Evolutionary conservation across 30 jellyfish, hydroid and myxozoan genomes (phyloP).

Genomic region (Aurelia aurita complex sp. Pacific): DNA sequence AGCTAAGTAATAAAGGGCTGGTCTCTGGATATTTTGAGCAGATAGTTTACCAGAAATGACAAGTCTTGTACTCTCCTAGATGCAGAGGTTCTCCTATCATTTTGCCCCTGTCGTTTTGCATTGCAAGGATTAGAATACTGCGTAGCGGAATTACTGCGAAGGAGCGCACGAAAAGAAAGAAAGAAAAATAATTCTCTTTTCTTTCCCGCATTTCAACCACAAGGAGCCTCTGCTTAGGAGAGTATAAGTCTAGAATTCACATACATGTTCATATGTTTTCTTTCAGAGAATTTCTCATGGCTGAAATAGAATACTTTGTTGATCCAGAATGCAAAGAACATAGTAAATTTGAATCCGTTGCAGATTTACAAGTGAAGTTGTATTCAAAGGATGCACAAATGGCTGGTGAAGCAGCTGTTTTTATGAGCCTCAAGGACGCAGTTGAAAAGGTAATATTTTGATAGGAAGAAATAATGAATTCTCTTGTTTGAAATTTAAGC

Average conservation of each 20-base stretch:
- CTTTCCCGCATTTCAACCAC: not conserved
- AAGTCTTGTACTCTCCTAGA: no score
- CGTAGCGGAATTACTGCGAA: no score
- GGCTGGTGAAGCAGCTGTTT: conserved; percentile 92
- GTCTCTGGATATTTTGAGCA: not conserved
- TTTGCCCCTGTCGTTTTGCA: no score
- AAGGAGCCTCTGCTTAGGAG: no score
- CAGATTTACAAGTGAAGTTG: conserved; percentile 70
- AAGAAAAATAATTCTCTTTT: not conserved
- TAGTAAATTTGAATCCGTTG: conserved; percentile 81
- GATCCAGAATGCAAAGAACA: conserved; percentile 96
- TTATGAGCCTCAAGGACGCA: conserved; percentile 80
- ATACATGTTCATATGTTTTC: not conserved
- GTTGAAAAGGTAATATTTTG: conserved; percentile 64
- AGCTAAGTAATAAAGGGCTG: no score
- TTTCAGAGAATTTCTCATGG: conserved; percentile 96
- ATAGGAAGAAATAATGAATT: no score
- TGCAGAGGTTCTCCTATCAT: no score
- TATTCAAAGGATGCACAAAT: conserved; percentile 84
- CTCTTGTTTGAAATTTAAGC: no score
- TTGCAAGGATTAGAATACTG: no score
- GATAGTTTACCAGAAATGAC: not conserved
- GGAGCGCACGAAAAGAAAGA: no score
- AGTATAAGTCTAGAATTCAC: not conserved
- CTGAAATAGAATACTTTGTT: conserved; percentile 97